A percentile compares a stretch with the other conserved stretches of the same genome.
Evolutionary conservation across 2,113 vertebrate species (phyloP).

Genomic region (Xiphophorus hellerii): DNA sequence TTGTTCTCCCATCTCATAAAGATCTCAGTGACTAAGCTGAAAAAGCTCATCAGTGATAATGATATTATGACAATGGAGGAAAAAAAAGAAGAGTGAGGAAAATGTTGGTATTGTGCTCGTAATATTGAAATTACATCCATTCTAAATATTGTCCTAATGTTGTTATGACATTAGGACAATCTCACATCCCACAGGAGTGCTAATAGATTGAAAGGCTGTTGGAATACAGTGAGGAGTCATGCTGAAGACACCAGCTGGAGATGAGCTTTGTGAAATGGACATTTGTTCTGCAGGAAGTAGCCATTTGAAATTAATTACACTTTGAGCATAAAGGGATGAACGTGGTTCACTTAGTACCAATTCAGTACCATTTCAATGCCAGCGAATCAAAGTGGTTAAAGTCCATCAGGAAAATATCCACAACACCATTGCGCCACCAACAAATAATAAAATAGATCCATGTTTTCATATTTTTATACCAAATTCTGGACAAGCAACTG

Average conservation of each 20-base stretch:
- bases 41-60: not conserved
- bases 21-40: not conserved
- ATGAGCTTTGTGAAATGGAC: no score
- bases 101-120: not conserved
- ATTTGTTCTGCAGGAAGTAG: not conserved
- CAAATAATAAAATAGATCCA: no score
- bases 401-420: not conserved
- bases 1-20: not conserved
- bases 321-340: not conserved
- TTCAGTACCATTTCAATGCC: not conserved
- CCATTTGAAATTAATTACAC: not conserved
- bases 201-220: not conserved
- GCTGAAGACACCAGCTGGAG: no score
- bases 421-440: not conserved
- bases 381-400: not conserved
- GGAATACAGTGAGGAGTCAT: not conserved
- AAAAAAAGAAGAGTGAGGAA: not conserved
- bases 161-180: no score
- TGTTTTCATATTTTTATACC: not conserved
- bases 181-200: not conserved
- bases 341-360: not conserved
- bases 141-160: not conserved
- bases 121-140: not conserved
- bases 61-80: not conserved
- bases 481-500: not conserved